Base-by-base conservation (phyloP, 2,113 vertebrate species). In the Salvelinus alpinus region DNA sequence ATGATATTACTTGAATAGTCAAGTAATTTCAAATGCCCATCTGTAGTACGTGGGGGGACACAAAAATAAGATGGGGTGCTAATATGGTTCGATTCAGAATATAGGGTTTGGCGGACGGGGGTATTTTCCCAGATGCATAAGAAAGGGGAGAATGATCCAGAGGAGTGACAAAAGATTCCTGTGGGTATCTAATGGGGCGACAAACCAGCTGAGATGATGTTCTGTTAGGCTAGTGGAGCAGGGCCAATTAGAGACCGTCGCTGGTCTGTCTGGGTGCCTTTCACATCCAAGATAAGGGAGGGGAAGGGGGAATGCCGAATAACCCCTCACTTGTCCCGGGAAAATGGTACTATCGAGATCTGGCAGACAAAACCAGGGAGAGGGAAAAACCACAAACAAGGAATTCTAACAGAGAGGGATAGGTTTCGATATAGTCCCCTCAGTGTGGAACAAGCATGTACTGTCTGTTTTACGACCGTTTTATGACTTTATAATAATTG, bases 341-440 rank as follows among this genome's bases (percentile, higher is more conserved):
- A 44, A 84, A 81, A 71, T 70, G 80, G 80, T 83, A 83, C 80
- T 72, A 87, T 78, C 80, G 76, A 78, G 69, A 77, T 84, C 82
- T 90, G 88, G 80, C 84, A 85, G 76, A 88, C 75, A 77, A 77
- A 80, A 81, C 3, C 65, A 70, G 67, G 82, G 74, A n/a, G 48
- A 24, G 16, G 20, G 11, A 48, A 12, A 16, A 65, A 69, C 11
- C 25, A 71, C 74, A 54, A 57, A 59, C 64, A 72, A 27, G 68
- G 64, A 73, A 22, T 25, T 65, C 22, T 70, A 54, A 16, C 73
- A 44, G 82, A 65, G 38, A 38, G 38, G 38, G 69, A 70, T n/a
- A 67, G 67, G 73, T 73, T 81, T 18, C 60, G 48, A 82, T 29
- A 73, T 77, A 85, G 64, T 64, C 69, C 44, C 74, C 64, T 82